Percentiles rank a stretch among this genome's conserved stretches.
Evolutionary conservation across 2,888 invertebrate genomes (phyloP).

Genomic region (Strigamia transsilvanica): DNA sequence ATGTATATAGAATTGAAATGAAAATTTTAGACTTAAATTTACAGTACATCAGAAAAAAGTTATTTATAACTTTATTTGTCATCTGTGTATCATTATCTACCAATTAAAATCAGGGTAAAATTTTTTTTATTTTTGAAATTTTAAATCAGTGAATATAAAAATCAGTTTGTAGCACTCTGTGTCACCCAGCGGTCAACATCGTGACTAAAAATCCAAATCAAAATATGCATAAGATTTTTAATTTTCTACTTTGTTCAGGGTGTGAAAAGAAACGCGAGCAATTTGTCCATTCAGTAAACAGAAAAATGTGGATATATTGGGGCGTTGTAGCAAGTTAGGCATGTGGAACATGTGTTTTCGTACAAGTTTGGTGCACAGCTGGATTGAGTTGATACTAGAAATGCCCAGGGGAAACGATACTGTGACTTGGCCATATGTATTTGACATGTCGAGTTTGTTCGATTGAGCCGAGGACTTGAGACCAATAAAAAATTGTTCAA

Average conservation of each 20-base stretch:
- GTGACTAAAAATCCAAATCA: no score
- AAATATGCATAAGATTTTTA: no score
- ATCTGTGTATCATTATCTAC: no score
- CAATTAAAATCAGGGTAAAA: no score
- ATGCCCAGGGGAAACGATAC: not conserved
- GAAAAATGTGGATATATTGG: not conserved
- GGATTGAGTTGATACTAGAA: not conserved
- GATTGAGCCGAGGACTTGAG: not conserved
- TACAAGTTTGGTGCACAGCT: not conserved
- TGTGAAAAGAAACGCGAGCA: not conserved
- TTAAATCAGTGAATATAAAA: no score
- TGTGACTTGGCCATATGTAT: not conserved
- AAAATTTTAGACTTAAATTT: no score
- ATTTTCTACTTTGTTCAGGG: not conserved
- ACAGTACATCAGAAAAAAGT: no score
- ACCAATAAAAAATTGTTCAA: not conserved
- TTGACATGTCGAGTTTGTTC: not conserved
- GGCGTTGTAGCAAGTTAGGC: not conserved
- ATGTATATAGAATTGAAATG: no score
- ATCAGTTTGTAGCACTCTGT: no score
- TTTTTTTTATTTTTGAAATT: no score
- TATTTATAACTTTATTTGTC: no score
- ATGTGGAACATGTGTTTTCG: constrained; percentile 15
- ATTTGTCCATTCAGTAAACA: not conserved
- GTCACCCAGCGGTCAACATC: no score